These are phyloP conservation scores for Knipowitschia caucasica DNA, from an alignment of 2,797 vertebrate species.

Conservation along the genomic window DNA sequence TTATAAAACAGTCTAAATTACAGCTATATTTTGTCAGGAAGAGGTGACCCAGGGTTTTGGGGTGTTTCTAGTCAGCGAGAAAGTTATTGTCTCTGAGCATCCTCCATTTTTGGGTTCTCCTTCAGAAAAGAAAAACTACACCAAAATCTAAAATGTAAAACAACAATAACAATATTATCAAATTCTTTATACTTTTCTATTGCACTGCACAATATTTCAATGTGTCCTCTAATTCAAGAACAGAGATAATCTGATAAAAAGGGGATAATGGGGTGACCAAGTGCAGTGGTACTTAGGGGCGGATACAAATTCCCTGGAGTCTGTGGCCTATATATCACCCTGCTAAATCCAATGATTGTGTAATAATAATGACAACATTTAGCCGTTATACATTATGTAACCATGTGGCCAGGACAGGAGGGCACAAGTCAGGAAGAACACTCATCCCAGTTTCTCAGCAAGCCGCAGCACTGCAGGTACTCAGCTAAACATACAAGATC, in stretches of 20 bases:
- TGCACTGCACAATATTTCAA: constrained; percentile 22
- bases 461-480: constrained; percentile 3
- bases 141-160: constrained; percentile 10
- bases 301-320: constrained; percentile 35
- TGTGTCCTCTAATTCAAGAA: constrained; percentile 15
- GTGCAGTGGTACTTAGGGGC: constrained; percentile 14
- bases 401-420: constrained; percentile 7
- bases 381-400: constrained; percentile 52
- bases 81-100: no score
- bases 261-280: constrained; percentile 24
- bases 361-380: constrained; percentile 59
- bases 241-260: constrained; percentile 27
- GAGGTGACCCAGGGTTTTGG: no score
- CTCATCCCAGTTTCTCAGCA: constrained; percentile 16
- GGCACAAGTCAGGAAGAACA: constrained; percentile 11
- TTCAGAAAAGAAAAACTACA: no score
- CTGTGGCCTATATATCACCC: constrained; percentile 47
- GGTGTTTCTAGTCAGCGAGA: no score
- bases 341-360: constrained; percentile 49
- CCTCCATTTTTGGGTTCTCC: no score
- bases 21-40: no score
- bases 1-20: no score
- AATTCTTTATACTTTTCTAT: no score
- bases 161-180: constrained; percentile 19
- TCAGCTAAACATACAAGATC: not conserved